Conservation (phyloP, 2,113 vertebrate species). For the Ciconia maguari region DNA sequence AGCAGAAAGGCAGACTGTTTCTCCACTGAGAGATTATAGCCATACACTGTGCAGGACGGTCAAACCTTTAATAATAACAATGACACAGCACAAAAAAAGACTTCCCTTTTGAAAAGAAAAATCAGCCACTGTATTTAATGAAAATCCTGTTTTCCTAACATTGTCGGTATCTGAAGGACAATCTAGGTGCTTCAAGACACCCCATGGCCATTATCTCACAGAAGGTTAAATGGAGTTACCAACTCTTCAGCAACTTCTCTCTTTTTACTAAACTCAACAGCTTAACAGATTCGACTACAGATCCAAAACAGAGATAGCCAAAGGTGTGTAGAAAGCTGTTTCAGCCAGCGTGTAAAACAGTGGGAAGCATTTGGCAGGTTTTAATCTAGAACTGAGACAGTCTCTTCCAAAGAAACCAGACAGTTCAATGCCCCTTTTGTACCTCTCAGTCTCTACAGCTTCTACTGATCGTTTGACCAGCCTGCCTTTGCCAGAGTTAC, state of each 20-base stretch:
- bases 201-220: background rate
- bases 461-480: background rate
- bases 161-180: background rate
- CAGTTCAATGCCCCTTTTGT: background rate
- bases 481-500: background rate
- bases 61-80: conserved; percentile 56
- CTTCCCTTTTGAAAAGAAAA: conserved; percentile 13
- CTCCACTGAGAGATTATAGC: conserved; percentile 25
- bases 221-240: conserved; percentile 46
- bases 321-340: background rate
- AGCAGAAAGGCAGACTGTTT: conserved; percentile 30
- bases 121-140: background rate
- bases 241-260: conserved; percentile 9
- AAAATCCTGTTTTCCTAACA: conserved; percentile 33
- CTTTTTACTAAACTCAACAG: conserved; percentile 5
- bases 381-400: conserved; percentile 23
- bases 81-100: conserved; percentile 7
- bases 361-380: background rate
- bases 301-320: conserved; percentile 21
- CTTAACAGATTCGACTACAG: background rate
- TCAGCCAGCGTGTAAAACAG: background rate
- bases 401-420: conserved; percentile 9
- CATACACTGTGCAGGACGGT: background rate
- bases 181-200: conserved; percentile 9
- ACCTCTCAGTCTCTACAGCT: background rate